Percentiles rank a stretch among this genome's conserved stretches.
Evolutionary conservation across 2,797 vertebrate species (phyloP).

Genomic region (Mus spretus): DNA sequence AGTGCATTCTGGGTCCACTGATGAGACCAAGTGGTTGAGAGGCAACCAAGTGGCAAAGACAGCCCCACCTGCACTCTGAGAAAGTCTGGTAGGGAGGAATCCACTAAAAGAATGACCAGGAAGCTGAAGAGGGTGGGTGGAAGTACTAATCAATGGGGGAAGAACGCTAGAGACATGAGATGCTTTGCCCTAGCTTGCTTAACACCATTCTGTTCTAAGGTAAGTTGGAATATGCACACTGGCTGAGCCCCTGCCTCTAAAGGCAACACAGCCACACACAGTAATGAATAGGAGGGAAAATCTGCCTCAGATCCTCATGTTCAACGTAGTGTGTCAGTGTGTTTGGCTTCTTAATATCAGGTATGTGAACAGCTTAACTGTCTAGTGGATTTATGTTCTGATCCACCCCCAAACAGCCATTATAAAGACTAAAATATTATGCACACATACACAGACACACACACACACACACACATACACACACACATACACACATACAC

Average conservation of each 20-base stretch:
- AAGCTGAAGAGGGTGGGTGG: neutral
- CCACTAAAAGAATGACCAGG: neutral
- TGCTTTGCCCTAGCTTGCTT: neutral
- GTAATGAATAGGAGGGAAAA: neutral
- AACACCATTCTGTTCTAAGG: neutral
- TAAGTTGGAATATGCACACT: neutral
- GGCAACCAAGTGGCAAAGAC: too few species aligned
- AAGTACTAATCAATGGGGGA: neutral
- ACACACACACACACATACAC: neutral
- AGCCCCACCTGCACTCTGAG: too few species aligned
- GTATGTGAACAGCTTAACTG: neutral
- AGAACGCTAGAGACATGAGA: neutral
- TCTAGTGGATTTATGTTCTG: neutral
- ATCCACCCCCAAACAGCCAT: neutral
- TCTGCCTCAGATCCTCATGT: neutral
- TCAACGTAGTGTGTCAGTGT: neutral
- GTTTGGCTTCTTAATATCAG: neutral
- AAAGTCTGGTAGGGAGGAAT: neutral
- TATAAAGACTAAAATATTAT: neutral
- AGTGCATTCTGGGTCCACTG: neutral
- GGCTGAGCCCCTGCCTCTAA: neutral
- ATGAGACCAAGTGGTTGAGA: neutral
- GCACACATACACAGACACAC: too few species aligned
- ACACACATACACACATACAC: neutral
- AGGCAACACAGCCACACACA: neutral